phyloP scores from a whole-genome alignment of 2,113 vertebrate genomes.

The Castor canadensis region DNA sequence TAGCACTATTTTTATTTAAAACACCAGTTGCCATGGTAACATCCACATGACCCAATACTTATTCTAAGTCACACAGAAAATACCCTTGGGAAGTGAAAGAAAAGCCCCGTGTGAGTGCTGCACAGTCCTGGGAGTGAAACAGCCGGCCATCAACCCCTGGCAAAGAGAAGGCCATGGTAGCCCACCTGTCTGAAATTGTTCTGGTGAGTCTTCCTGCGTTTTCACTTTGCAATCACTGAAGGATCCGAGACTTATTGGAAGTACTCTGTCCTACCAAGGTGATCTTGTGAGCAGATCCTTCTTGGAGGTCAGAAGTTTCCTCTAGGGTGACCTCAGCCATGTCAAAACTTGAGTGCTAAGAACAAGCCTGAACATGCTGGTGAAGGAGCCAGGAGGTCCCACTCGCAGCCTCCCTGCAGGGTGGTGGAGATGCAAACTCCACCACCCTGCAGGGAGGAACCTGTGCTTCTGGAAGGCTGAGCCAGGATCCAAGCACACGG shows the following conservation, averaged over 20 bases:
- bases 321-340: background rate
- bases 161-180: background rate
- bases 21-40: slow-evolving; percentile 77
- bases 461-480: background rate
- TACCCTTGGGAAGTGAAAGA: slow-evolving; percentile 51
- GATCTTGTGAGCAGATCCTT: background rate
- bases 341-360: background rate
- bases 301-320: background rate
- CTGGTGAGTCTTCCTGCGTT: background rate
- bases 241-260: background rate
- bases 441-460: background rate
- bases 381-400: fast-evolving
- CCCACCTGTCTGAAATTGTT: fast-evolving
- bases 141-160: background rate
- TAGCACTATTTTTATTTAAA: slow-evolving; percentile 78
- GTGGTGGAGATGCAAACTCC: background rate
- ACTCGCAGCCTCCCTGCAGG: too few relatives aligned
- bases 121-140: background rate
- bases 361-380: background rate
- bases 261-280: background rate
- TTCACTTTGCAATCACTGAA: background rate
- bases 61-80: slow-evolving; percentile 71
- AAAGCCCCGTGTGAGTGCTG: background rate
- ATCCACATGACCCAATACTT: slow-evolving; percentile 62
- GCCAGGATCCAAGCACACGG: background rate